Conservation (phyloP, 2,113 vertebrate genomes). For the Phaethornis superciliosus region DNA sequence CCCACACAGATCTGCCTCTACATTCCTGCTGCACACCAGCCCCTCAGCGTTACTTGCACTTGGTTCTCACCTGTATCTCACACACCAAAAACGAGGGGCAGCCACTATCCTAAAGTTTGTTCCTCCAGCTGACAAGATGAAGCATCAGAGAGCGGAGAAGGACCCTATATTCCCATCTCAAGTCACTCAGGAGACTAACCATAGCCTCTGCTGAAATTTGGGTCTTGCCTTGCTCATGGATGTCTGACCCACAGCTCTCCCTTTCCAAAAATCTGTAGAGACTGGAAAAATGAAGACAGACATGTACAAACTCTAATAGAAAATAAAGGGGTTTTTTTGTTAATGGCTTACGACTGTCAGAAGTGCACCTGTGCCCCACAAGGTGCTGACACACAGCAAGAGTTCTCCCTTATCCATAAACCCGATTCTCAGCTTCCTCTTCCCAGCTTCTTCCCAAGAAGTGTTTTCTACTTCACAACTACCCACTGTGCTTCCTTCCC, state of each 20-base stretch:
- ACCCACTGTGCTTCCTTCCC: not conserved
- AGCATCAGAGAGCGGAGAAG: not conserved
- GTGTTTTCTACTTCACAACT: not conserved
- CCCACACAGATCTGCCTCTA: not conserved
- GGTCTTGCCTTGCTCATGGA: not conserved
- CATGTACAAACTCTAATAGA: rapidly evolving
- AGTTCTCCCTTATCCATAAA: not conserved
- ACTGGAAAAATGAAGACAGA: not conserved
- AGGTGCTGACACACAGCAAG: not conserved
- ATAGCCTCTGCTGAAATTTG: not conserved
- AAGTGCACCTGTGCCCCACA: not conserved
- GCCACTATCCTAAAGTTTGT: not conserved
- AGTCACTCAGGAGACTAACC: not conserved
- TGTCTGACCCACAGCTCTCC: not conserved
- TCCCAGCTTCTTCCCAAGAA: not conserved
- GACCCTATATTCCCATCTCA: not conserved
- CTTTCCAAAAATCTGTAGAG: not conserved
- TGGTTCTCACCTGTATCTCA: rapidly evolving
- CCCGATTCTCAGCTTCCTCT: not conserved
- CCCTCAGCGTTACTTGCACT: not conserved
- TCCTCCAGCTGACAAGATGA: not conserved
- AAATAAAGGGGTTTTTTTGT: not conserved
- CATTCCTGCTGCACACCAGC: not conserved
- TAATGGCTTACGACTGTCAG: not conserved
- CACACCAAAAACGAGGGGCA: not conserved